Evolutionary conservation across 1,140 invertebrate species (phyloP).

Genomic region (Halesus radiatus): DNA sequence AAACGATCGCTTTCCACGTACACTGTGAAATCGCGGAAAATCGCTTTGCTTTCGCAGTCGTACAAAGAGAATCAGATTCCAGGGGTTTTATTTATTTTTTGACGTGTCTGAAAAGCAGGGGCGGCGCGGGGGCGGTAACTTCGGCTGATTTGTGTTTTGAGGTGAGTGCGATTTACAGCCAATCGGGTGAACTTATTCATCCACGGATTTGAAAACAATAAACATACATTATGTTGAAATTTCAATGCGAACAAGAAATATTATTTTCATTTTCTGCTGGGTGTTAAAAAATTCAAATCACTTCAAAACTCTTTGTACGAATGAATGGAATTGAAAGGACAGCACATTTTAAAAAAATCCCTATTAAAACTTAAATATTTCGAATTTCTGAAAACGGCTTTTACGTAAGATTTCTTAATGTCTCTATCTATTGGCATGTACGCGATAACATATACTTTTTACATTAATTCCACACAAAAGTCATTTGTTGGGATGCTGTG

Average conservation of each 20-base stretch:
- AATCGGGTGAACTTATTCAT: slow-evolving; percentile 45
- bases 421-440: too few relatives aligned
- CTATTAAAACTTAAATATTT: too few relatives aligned
- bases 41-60: slow-evolving; percentile 33
- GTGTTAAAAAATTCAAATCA: background rate
- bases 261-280: background rate
- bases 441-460: too few relatives aligned
- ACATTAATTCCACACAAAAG: too few relatives aligned
- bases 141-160: slow-evolving; percentile 53
- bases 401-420: too few relatives aligned
- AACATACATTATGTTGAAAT: slow-evolving; percentile 15
- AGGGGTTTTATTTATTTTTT: slow-evolving; percentile 55
- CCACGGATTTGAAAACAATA: slow-evolving; percentile 37
- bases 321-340: too few relatives aligned
- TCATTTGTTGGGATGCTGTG: too few relatives aligned
- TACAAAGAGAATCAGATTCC: slow-evolving; percentile 53
- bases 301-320: too few relatives aligned
- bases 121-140: slow-evolving; percentile 36
- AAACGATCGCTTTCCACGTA: slow-evolving; percentile 9
- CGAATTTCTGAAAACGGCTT: too few relatives aligned
- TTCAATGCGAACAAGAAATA: slow-evolving; percentile 15
- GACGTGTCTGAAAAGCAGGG: slow-evolving; percentile 47
- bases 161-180: slow-evolving; percentile 52
- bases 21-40: slow-evolving; percentile 34
- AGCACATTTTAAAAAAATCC: too few relatives aligned